Percentiles rank a stretch among this genome's conserved stretches.
Conservation (phyloP, 2,113 vertebrate genomes). For the Rhea pennata region DNA sequence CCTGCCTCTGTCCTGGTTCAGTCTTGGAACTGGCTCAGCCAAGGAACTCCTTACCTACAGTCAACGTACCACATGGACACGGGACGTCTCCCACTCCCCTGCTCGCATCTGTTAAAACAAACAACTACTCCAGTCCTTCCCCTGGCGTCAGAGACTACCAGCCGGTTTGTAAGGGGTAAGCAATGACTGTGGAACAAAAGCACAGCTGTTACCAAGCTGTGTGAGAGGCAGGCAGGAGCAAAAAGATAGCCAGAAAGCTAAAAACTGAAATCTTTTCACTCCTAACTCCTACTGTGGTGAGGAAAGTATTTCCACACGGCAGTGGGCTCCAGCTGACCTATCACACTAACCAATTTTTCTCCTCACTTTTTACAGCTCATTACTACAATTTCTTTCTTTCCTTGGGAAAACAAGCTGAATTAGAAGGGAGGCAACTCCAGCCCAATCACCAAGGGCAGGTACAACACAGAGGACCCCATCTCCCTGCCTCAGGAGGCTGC, state of each 20-base stretch:
- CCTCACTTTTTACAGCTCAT: not conserved
- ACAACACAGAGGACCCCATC: not conserved
- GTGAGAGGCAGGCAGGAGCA: not conserved
- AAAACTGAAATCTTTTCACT: not conserved
- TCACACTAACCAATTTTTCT: not conserved
- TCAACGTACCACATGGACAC: not conserved
- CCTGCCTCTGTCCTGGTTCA: not conserved
- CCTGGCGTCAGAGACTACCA: not conserved
- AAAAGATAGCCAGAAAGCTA: not conserved
- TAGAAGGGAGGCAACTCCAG: not conserved
- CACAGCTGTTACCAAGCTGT: not conserved
- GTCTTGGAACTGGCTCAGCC: rapidly evolving
- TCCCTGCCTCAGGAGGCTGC: not conserved
- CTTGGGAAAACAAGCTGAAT: not conserved
- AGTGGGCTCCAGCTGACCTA: not conserved
- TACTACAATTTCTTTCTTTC: not conserved
- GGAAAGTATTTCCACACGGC: not conserved
- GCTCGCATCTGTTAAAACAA: not conserved
- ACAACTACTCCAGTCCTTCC: not conserved
- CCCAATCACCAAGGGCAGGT: not conserved
- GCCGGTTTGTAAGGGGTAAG: not conserved
- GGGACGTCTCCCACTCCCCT: rapidly evolving
- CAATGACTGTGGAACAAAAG: not conserved
- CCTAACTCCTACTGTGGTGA: not conserved
- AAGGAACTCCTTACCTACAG: not conserved